Percentiles rank a stretch among this genome's conserved stretches.
Conservation (phyloP, 2,113 vertebrate species). For the Nothobranchius kuhntae region DNA sequence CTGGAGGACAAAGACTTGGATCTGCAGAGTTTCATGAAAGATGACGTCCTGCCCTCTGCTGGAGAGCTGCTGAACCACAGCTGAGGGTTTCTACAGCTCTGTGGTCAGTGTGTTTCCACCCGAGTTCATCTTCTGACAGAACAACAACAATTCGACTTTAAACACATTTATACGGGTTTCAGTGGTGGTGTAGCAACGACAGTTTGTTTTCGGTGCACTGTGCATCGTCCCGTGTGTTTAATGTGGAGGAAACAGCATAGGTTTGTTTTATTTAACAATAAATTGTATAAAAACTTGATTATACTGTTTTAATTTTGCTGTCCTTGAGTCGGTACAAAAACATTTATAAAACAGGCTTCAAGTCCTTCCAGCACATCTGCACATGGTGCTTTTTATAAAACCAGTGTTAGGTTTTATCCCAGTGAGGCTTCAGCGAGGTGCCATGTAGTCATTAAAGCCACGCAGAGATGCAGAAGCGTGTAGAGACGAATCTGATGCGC, state of each 20-base stretch:
- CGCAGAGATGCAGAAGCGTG: conserved; percentile 34
- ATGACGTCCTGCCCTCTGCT: conserved; percentile 83
- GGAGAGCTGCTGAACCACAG: conserved; percentile 66
- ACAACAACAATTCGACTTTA: not conserved
- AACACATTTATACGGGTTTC: not conserved
- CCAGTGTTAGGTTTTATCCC: not conserved
- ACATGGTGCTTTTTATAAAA: too few species aligned
- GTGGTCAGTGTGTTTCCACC: conserved; percentile 16
- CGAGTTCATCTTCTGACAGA: not conserved
- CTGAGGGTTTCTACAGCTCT: conserved; percentile 11
- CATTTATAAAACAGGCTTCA: conserved; percentile 2
- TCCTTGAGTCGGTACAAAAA: conserved; percentile 11
- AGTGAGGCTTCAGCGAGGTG: conserved; percentile 15
- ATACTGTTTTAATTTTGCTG: not conserved
- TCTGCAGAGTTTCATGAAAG: conserved; percentile 83
- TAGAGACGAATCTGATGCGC: conserved; percentile 15
- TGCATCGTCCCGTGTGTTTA: not conserved
- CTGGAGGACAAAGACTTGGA: conserved; percentile 85
- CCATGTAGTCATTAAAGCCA: conserved; percentile 26
- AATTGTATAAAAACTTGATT: not conserved
- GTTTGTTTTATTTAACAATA: not conserved
- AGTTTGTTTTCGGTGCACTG: not conserved
- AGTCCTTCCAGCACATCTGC: too few species aligned
- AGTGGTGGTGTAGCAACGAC: conserved; percentile 3
- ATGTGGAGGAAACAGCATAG: not conserved